Evolutionary conservation across 92 coral and sea anemone genomes (phyloP).

Genomic region (Phenganax subtilis): DNA sequence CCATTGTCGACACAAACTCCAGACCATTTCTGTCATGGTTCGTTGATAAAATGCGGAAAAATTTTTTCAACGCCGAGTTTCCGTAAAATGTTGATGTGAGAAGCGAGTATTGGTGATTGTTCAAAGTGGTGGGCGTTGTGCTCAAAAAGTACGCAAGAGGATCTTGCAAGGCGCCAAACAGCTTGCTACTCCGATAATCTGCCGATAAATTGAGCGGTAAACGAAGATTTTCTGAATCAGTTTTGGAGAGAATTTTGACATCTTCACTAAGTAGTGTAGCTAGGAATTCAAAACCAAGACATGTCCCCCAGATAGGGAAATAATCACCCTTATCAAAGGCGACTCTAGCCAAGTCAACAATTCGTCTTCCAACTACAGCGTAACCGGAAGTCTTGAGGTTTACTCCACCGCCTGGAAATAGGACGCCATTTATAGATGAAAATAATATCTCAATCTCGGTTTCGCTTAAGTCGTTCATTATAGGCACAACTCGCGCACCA

Average conservation of each 20-base stretch:
- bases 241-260: constrained; percentile 45
- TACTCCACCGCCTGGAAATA: constrained; percentile 86
- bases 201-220: constrained; percentile 72
- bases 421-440: constrained; percentile 73
- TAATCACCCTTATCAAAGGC: constrained; percentile 75
- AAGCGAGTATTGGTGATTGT: constrained; percentile 65
- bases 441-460: constrained; percentile 63
- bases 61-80: constrained; percentile 32
- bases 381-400: constrained; percentile 61
- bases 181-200: constrained; percentile 56
- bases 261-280: constrained; percentile 61
- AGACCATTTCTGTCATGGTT: constrained; percentile 63
- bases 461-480: constrained; percentile 61
- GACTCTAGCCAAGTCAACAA: constrained; percentile 67
- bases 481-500: constrained; percentile 53
- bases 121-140: constrained; percentile 51
- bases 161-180: constrained; percentile 54
- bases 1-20: constrained; percentile 67
- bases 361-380: constrained; percentile 54
- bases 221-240: constrained; percentile 65
- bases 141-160: constrained; percentile 45
- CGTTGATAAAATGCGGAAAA: constrained; percentile 65
- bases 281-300: constrained; percentile 79
- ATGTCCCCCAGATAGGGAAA: constrained; percentile 96
- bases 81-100: constrained; percentile 47